phyloP scores from a whole-genome alignment of 2,113 vertebrate genomes.

The Ciconia boyciana region DNA sequence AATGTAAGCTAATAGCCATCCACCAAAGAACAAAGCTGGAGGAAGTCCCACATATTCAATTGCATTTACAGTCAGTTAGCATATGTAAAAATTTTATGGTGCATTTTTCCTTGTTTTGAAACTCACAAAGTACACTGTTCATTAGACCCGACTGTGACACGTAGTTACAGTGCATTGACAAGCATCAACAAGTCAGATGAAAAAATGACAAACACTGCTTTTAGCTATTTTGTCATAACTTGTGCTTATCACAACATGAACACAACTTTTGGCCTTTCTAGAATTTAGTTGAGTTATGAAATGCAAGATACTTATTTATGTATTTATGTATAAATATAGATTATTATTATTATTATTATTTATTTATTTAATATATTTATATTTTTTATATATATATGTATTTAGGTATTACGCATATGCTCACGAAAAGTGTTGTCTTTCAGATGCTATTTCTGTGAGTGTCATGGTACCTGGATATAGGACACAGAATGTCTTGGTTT shows the following conservation, averaged over 20 bases:
- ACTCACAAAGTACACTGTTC: slow-evolving; percentile 42
- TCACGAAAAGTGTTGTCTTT: neutral
- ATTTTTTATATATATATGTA: too few relatives aligned
- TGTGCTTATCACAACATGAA: neutral
- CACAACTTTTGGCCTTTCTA: neutral
- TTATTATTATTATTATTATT: too few relatives aligned
- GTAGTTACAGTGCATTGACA: neutral
- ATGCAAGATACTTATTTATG: neutral
- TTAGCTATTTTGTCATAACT: neutral
- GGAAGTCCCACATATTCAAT: slow-evolving; percentile 56
- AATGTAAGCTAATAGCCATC: slow-evolving; percentile 76
- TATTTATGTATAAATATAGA: neutral
- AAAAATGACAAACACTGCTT: neutral
- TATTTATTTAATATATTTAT: too few relatives aligned
- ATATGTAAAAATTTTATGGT: slow-evolving; percentile 67
- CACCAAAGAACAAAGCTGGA: slow-evolving; percentile 74
- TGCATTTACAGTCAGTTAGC: slow-evolving; percentile 66
- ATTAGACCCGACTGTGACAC: slow-evolving; percentile 51
- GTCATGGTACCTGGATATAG: neutral
- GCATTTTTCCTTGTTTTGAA: slow-evolving; percentile 61
- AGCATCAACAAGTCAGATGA: neutral
- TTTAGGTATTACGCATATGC: rapidly evolving
- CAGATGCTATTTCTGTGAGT: neutral
- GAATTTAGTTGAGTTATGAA: neutral
- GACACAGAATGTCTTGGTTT: neutral